Base-by-base conservation (phyloP, 1,140 invertebrate species). In the Drosophila arawakana region DNA sequence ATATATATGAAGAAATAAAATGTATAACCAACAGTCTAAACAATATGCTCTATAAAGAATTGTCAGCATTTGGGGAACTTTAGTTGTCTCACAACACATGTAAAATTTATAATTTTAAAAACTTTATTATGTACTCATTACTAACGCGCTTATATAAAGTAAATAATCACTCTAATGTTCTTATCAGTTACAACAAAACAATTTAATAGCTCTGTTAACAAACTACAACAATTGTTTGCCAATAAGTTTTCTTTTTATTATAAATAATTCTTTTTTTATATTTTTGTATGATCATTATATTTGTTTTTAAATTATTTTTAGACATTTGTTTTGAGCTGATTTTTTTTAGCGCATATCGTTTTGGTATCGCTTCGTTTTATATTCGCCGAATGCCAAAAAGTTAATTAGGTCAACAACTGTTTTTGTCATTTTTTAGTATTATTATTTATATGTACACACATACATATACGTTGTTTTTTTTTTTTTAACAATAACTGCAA, bases 361-460 rank as follows among this genome's bases (percentile, higher is more conserved):
- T 80, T 52, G 52, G 30, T 49, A 67, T 78, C 43, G 58, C 63
- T 47, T 34, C 37, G 55, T 46, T 65, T 61, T 11, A 47, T 43
- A 39, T 74, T 35, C 37, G 37, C 9, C 30, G 44, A 57, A 70
- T 73, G 25, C 57, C 63, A 73, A 85, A 47, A 78, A 70, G 74
- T 78, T 83, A 88, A 88, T 88, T 88, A 70, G 83, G 83, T 88
- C 83, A 88, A 66, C 80, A 83, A 88, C 80, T 88, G 83, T 78
- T 88, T 88, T 88, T 88, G 83, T 83, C 83, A 88, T 66, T 88
- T 89, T 76, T 69, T 69, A 72, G 81, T 81, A 85, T 69, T 75
- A 80, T 74, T 71, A 67, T 85, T 59, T 41, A 50, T 57, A 52
- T 39, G 9, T 44, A 13, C 41, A 46, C 57, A 41, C 43, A 43